Conservation (phyloP, 2,888 invertebrate genomes). For the Scelioninae gen. 1 region DNA sequence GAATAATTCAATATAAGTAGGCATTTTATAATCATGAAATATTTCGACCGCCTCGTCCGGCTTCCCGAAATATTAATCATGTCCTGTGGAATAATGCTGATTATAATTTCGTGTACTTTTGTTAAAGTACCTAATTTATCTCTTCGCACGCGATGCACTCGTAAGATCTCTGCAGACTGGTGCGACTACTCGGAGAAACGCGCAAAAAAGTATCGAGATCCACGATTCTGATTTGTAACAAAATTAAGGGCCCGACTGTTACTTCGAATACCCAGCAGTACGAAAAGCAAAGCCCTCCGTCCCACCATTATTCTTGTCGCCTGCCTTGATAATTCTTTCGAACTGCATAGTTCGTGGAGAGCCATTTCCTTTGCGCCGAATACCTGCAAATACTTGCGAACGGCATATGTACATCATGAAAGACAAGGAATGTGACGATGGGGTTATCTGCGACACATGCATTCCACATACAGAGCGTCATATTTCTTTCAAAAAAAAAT, state of each 20-base stretch:
- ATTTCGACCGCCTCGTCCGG: slow-evolving; percentile 25
- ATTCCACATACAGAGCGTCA: slow-evolving; percentile 24
- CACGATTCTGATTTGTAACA: slow-evolving; percentile 68
- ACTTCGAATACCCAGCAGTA: slow-evolving; percentile 60
- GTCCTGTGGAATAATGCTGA: slow-evolving; percentile 49
- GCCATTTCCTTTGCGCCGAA: slow-evolving; percentile 64
- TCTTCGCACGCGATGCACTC: slow-evolving; percentile 49
- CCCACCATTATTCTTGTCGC: slow-evolving; percentile 67
- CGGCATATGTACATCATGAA: slow-evolving; percentile 62
- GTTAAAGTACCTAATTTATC: slow-evolving; percentile 58
- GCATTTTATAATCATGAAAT: slow-evolving; percentile 50
- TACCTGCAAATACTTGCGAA: slow-evolving; percentile 60
- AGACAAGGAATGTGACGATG: slow-evolving; percentile 57
- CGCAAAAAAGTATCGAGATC: slow-evolving; percentile 65
- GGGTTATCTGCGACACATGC: slow-evolving; percentile 58
- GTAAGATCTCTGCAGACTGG: slow-evolving; percentile 48
- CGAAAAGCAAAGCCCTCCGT: slow-evolving; percentile 61
- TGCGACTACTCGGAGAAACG: slow-evolving; percentile 45
- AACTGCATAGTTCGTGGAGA: slow-evolving; percentile 65
- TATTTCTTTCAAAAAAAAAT: slow-evolving; percentile 39
- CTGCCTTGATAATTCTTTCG: slow-evolving; percentile 69
- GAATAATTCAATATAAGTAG: slow-evolving; percentile 45
- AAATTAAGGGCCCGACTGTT: slow-evolving; percentile 63
- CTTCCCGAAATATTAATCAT: slow-evolving; percentile 48
- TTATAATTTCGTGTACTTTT: slow-evolving; percentile 61